phyloP scores from a whole-genome alignment of 2,797 vertebrate species.

The Ictinia mississippiensis region DNA sequence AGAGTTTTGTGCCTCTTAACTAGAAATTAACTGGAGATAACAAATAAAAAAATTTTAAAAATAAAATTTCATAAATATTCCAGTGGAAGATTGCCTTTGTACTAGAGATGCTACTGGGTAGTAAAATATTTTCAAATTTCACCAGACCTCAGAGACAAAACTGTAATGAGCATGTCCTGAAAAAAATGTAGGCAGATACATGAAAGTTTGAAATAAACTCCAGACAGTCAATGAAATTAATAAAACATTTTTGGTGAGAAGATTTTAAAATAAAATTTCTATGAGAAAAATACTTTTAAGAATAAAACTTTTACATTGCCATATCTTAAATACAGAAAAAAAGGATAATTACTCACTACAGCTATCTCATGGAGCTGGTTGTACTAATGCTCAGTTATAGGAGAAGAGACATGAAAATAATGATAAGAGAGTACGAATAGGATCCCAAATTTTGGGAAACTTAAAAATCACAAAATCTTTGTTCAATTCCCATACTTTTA shows the following conservation, averaged over 20 bases:
- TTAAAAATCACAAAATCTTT: neutral
- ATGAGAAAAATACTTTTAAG: neutral
- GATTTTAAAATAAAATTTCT: neutral
- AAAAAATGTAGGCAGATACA: neutral
- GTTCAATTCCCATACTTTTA: neutral
- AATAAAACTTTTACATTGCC: neutral
- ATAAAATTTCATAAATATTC: neutral
- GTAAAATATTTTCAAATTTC: neutral
- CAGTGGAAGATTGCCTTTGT: neutral
- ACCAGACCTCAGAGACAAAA: neutral
- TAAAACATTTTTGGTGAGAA: neutral
- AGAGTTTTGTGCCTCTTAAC: neutral
- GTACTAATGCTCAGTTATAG: neutral
- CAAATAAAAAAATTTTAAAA: neutral
- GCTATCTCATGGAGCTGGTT: neutral
- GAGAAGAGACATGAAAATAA: neutral
- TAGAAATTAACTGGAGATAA: neutral
- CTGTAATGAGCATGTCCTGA: neutral
- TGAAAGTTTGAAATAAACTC: neutral
- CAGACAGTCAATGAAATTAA: neutral
- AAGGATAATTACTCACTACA: neutral
- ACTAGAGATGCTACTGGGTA: neutral
- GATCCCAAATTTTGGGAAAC: neutral
- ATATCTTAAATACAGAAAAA: neutral
- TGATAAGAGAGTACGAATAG: neutral